Base-by-base conservation (phyloP, 2,888 invertebrate genomes). In the Epiperipatus broadwayi region DNA sequence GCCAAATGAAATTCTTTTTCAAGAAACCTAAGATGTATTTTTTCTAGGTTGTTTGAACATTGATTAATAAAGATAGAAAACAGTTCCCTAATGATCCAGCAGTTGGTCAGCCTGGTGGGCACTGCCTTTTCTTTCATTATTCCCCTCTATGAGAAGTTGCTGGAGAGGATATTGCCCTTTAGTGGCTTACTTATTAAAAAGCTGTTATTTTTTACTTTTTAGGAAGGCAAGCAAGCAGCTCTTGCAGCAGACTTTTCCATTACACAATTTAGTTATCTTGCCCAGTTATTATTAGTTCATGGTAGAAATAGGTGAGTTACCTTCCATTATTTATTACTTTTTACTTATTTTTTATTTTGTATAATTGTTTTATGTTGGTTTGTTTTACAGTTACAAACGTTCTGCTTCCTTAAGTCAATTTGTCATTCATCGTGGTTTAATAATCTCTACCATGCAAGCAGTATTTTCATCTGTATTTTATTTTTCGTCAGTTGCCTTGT, bases 381-480 rank as follows among this genome's bases (percentile, higher is more conserved):
- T n/a, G n/a, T n/a, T 40, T 47, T 50, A 27, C 49, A 60, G 85
- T 42, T 81, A 83, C 57, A 87, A 91, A 67, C 70, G 97, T 39
- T 93, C 93, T 0, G 89, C 95, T n/a, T 80, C 91, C 3, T 69
- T 99, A 14, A 83, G 85, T 48, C 91, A 97, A 59, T 97, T 97
- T 63, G 93, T 99, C 40, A 95, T 99, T 55, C 97, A 97, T 60
- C 72, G 93, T 38, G 97, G 97, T 29, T 70, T 97, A 43, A 91
- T 99, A 51, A 95, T 99, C 43, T 91, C 95, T 34, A 89, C 89
- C 10, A 89, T 99, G 80, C 78, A 84, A 67, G 97, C 95, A 2
- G 83, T 99, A 28, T 99, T 99, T 64, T 93, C 91, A 2, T 89
- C 93, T 19, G 91, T 97, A 22, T 99, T 99, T 66, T 97, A 95